These are phyloP conservation scores for Macaca fascicularis DNA, from an alignment of 2,113 vertebrate genomes.

Conservation along the genomic window T2T-MFA8v1.1 NC_088376.1:117209001-117209500, in stretches of 20 bases:
- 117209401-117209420: constrained; percentile 37
- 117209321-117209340: constrained; percentile 47
- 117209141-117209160: constrained; percentile 66
- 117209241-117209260: constrained; percentile 26
- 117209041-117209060: constrained; percentile 56
- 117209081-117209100: constrained; percentile 67
- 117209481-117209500: constrained; percentile 37
- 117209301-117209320: constrained; percentile 16
- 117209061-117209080: constrained; percentile 70
- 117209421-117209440: constrained; percentile 58
- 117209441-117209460: constrained; percentile 30
- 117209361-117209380: not conserved
- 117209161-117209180: constrained; percentile 70
- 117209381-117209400: constrained; percentile 7
- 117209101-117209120: constrained; percentile 12
- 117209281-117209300: constrained; percentile 44
- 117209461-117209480: not conserved
- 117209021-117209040: constrained; percentile 2
- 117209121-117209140: constrained; percentile 48
- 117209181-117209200: constrained; percentile 59
- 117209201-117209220: constrained; percentile 60
- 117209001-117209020: constrained; percentile 74
- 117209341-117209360: constrained; percentile 59
- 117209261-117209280: constrained; percentile 30
- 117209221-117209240: constrained; percentile 37